Evolutionary conservation across 2,113 vertebrate genomes (phyloP).

Genomic region (Kryptolebias marmoratus): DNA sequence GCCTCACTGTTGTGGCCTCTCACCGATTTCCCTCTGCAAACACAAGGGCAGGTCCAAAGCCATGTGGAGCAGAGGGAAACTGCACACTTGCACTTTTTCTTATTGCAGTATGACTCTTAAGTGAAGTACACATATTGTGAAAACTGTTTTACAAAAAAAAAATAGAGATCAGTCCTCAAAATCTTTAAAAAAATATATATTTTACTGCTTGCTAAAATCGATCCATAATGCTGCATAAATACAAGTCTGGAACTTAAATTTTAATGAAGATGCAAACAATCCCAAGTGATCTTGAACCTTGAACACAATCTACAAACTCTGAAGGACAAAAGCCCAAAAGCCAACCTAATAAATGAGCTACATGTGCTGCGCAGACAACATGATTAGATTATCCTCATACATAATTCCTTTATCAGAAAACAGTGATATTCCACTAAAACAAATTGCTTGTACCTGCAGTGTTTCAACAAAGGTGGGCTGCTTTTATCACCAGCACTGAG

Average conservation of each 20-base stretch:
- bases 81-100: conserved; percentile 35
- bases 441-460: conserved; percentile 55
- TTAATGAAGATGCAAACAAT: conserved; percentile 43
- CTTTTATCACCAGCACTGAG: conserved; percentile 59
- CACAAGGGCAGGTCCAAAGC: conserved; percentile 23
- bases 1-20: conserved; percentile 31
- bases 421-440: conserved; percentile 57
- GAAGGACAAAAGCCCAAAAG: conserved; percentile 46
- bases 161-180: not conserved
- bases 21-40: conserved; percentile 31
- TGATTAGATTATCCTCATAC: conserved; percentile 45
- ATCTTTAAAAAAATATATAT: not conserved
- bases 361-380: conserved; percentile 39
- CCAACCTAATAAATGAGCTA: conserved; percentile 47
- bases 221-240: conserved; percentile 29
- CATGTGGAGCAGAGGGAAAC: conserved; percentile 25
- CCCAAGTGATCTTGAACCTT: not conserved
- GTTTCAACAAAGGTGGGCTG: conserved; percentile 39
- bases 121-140: not conserved
- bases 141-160: not conserved
- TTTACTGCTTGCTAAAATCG: not conserved
- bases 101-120: not conserved
- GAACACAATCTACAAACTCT: conserved; percentile 37
- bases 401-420: conserved; percentile 60
- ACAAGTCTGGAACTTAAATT: conserved; percentile 38